A percentile compares a stretch with the other conserved stretches of the same genome.
Conservation (phyloP, 1,140 invertebrate genomes). For the Drosophila bocqueti region DNA sequence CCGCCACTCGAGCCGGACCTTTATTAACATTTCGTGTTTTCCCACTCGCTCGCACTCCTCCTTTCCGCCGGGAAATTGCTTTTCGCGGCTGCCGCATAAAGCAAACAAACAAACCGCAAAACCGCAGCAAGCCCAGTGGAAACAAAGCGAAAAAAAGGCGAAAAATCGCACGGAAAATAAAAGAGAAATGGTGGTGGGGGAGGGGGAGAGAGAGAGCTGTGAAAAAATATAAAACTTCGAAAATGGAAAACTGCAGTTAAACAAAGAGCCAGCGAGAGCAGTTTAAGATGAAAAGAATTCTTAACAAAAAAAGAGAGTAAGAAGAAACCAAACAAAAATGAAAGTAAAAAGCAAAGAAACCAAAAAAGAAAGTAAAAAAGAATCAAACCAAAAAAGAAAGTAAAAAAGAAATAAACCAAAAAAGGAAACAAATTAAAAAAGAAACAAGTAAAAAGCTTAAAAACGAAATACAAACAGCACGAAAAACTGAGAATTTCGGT, state of each 20-base stretch:
- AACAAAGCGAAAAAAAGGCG: conserved; percentile 16
- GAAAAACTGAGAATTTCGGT: conserved; percentile 30
- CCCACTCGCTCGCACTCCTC: conserved; percentile 1
- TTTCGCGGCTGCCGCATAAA: conserved; percentile 51
- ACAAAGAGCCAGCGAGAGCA: conserved; percentile 20
- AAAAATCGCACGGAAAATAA: conserved; percentile 24
- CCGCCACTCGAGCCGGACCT: conserved; percentile 37
- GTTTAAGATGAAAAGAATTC: conserved; percentile 25
- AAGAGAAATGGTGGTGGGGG: neutral
- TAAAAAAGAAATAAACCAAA: neutral
- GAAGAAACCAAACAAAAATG: too few relatives aligned
- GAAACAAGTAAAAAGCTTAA: neutral
- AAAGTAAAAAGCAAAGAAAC: too few relatives aligned
- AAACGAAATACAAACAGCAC: conserved; percentile 13
- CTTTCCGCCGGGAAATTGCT: conserved; percentile 49
- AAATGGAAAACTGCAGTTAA: conserved; percentile 41
- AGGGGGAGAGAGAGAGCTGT: neutral
- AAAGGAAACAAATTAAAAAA: neutral
- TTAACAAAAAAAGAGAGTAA: conserved; percentile 7
- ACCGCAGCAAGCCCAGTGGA: conserved; percentile 8
- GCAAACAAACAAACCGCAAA: conserved; percentile 69
- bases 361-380: neutral
- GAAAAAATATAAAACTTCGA: conserved; percentile 29
- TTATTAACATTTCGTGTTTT: conserved; percentile 58
- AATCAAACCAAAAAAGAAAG: neutral